Conservation (phyloP, 2,888 invertebrate species). For the Tetanocera ferruginea region DNA sequence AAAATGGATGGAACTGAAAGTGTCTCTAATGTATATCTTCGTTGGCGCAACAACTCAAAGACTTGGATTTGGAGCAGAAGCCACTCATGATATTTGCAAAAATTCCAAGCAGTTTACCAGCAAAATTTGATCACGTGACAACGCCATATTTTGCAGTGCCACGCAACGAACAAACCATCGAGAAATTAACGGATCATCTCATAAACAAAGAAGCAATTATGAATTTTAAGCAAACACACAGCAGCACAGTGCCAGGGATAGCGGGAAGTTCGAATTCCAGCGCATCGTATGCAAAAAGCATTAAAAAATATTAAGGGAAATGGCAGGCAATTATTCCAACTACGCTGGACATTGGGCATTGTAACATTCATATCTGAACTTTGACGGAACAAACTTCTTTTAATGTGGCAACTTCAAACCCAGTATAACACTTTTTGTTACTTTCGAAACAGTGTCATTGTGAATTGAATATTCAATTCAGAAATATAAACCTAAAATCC, state of each 20-base stretch:
- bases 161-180: constrained; percentile 36
- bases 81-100: constrained; percentile 39
- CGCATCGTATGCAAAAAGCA: constrained; percentile 26
- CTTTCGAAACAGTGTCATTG: too few species aligned
- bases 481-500: too few species aligned
- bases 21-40: too few species aligned
- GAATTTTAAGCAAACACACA: neutral
- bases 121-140: constrained; percentile 23
- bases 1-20: too few species aligned
- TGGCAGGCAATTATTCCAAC: constrained; percentile 38
- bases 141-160: constrained; percentile 45
- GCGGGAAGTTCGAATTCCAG: neutral
- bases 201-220: constrained; percentile 43
- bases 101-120: constrained; percentile 40
- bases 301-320: neutral
- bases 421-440: too few species aligned
- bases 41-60: constrained; percentile 39
- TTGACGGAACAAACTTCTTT: too few species aligned
- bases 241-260: neutral
- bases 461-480: too few species aligned
- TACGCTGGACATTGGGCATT: constrained; percentile 33
- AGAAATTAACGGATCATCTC: constrained; percentile 42
- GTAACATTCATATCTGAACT: too few species aligned
- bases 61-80: constrained; percentile 39
- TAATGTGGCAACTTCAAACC: too few species aligned